phyloP scores from a whole-genome alignment of 2,888 invertebrate species.

The Hymenopus coronatus region DNA sequence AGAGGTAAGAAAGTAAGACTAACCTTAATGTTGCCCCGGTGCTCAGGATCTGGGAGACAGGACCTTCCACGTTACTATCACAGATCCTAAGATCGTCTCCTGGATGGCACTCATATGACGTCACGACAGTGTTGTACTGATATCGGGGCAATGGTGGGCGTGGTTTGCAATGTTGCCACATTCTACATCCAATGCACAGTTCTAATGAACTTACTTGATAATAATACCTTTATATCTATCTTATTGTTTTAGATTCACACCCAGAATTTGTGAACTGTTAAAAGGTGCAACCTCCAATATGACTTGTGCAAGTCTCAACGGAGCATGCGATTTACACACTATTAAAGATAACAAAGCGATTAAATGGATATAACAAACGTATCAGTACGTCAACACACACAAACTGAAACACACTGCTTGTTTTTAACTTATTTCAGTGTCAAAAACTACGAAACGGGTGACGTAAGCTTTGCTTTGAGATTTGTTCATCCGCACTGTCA shows the following conservation, averaged over 20 bases:
- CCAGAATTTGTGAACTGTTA: neutral
- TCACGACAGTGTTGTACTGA: conserved; percentile 9
- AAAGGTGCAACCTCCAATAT: neutral
- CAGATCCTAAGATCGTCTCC: neutral
- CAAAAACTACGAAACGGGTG: neutral
- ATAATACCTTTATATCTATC: neutral
- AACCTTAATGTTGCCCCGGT: neutral
- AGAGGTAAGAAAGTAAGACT: neutral
- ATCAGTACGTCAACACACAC: neutral
- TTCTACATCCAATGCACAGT: neutral
- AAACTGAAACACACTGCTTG: neutral
- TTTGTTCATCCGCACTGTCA: neutral
- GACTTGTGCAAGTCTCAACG: neutral
- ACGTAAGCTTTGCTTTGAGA: neutral
- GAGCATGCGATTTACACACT: neutral
- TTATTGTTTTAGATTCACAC: neutral
- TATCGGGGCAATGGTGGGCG: conserved; percentile 14
- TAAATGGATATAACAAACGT: neutral
- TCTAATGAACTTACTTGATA: neutral
- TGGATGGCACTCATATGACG: neutral
- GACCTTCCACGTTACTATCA: neutral
- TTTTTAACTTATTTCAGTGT: neutral
- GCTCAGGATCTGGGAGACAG: neutral
- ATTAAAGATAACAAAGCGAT: neutral
- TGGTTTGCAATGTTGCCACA: conserved; percentile 19